Evolutionary conservation across 2,888 invertebrate species (phyloP), one percentile per base, ranked within the genome.

Genomic region (Taenaris catops): DNA sequence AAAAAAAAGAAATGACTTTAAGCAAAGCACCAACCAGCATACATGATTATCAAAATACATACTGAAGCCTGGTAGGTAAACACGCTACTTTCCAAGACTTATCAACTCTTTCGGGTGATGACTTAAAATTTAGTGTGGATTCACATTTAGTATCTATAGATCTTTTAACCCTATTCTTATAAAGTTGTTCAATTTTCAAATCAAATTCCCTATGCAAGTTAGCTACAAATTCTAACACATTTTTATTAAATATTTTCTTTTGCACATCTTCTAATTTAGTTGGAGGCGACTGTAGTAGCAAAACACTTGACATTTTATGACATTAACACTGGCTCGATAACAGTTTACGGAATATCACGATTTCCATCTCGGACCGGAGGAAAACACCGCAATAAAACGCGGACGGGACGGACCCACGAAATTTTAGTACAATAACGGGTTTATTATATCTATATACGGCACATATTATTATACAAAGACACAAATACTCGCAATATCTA

Each of bases 1-100:
- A 24, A 14, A 19, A 20, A 31, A 18, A 26, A 10, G 6, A 10
- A 14, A 14, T 2, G 12, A 24, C 11, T 17, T 14, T 24, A 26
- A 18, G 34, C 25, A 17, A 36, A 27, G 28, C 37, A 32, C n/a
- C 11, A 44, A 16, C n/a, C n/a, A n/a, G n/a, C 21, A 20, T 26
- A 35, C 25, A 19, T 21, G 4, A 38, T 25, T 5, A 34, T 25
- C 20, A 18, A 38, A 35, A 37, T 51, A 74, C 76, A 63, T 66
- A 84, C 86, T 80, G 63, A 45, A 90, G 63, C 60, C 89, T 69
- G 46, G 76, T 48, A 28, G 92, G 87, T 46, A 92, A 61, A 25
- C 91, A 84, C 31, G 78, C 75, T 25, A 92, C 86, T 51, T 69
- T 89, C 93, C 92, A 93, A 16, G 78, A 59, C 34, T 60, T 66